Evolutionary conservation across 1,140 invertebrate genomes (phyloP).

Genomic region (Ectropis grisescens): DNA sequence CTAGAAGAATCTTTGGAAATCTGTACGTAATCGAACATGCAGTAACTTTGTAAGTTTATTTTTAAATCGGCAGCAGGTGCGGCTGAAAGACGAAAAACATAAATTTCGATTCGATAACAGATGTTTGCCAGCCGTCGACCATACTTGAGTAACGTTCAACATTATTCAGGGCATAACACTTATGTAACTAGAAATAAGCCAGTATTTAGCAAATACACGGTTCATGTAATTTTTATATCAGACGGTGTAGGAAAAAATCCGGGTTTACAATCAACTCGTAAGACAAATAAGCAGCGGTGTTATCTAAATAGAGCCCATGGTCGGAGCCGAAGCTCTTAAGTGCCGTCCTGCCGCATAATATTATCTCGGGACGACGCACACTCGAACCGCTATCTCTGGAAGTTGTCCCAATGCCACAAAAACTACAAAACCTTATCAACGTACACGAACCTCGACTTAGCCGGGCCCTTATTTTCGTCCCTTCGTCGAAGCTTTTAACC

Average conservation of each 20-base stretch:
- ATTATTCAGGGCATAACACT: slow-evolving; percentile 33
- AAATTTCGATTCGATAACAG: slow-evolving; percentile 57
- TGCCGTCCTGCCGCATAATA: slow-evolving; percentile 29
- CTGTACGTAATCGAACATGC: background rate
- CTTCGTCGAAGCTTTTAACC: slow-evolving; percentile 50
- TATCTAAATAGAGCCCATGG: slow-evolving; percentile 44
- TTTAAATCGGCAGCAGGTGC: slow-evolving; percentile 51
- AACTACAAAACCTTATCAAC: slow-evolving; percentile 57
- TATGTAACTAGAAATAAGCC: slow-evolving; percentile 38
- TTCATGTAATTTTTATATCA: slow-evolving; percentile 18
- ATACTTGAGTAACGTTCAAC: slow-evolving; percentile 32
- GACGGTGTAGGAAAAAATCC: slow-evolving; percentile 11
- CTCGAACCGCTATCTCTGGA: slow-evolving; percentile 50
- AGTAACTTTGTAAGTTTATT: slow-evolving; percentile 18
- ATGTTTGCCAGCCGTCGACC: slow-evolving; percentile 44
- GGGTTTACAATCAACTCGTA: slow-evolving; percentile 14
- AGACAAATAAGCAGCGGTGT: slow-evolving; percentile 37
- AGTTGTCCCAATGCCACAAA: slow-evolving; percentile 49
- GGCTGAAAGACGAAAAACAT: slow-evolving; percentile 57
- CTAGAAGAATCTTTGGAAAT: slow-evolving; percentile 3
- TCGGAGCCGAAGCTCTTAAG: slow-evolving; percentile 31
- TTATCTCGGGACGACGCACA: slow-evolving; percentile 40
- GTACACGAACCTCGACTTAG: slow-evolving; percentile 59
- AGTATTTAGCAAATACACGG: slow-evolving; percentile 17
- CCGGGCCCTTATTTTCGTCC: slow-evolving; percentile 51